Base-by-base conservation (phyloP, 2,113 vertebrate species). In the Mesocricetus auratus region DNA sequence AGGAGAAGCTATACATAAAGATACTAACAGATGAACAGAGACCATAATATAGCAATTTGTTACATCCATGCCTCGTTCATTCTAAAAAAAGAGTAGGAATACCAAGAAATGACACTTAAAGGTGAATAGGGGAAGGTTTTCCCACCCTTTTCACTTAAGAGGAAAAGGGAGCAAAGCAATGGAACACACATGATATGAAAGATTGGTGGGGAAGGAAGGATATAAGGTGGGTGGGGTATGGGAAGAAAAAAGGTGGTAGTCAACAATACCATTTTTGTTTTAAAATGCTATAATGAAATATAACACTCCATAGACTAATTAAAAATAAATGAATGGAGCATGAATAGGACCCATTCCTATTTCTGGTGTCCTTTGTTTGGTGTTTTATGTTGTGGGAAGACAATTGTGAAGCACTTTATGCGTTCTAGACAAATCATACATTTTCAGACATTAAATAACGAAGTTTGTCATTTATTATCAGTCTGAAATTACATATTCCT, bases 391-490 rank as follows among this genome's bases (percentile, higher is more conserved):
- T 95, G 2, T 50, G 42, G 1, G 79, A 19, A 92, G 66, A 86
- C 2, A 36, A 19, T 94, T 91, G 64, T 81, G 1, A 89, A 69
- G 8, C 0, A 47, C 4, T 90, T 94, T 47, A 60, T 96, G 87
- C 86, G 47, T 71, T 77, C 33, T 95, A 58, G 85, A 42, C 83
- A 73, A 47, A 39, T 6, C 87, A 90, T 45, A 78, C 1, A 69
- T 62, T 92, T 96, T 62, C 58, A 92, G 7, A 64, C 89, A 95
- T 91, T 90, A 94, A 94, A 53, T 82, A 85, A 87, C 56, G 36
- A 88, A 56, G 45, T 47, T 33, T 21, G 8, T 91, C 13, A 91
- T 92, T 95, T 91, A 89, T 89, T 94, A 86, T 74, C 87, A 74
- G 87, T 69, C 39, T 77, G 75, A 90, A 36, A 88, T 86, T 81